A percentile compares a stretch with the other conserved stretches of the same genome.
These are phyloP conservation scores for Patiria pectinifera DNA, from an alignment of 53 echinoderm and acorn worm genomes.

Conservation along the genomic window DNA sequence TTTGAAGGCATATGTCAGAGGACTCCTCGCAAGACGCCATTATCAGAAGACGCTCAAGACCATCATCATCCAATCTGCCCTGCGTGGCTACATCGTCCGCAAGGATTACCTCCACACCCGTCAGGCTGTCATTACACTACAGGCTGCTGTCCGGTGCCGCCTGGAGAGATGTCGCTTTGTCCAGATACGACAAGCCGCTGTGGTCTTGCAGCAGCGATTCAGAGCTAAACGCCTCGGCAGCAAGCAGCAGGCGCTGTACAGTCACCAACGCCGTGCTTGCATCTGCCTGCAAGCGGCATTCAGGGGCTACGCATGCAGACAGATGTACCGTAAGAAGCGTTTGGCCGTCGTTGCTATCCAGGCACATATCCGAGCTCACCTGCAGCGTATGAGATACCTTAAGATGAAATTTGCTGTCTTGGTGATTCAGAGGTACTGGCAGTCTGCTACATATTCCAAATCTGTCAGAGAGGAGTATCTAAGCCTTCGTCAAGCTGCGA, in stretches of 20 bases:
- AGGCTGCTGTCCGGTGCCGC: conserved; percentile 73
- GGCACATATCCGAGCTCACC: conserved; percentile 55
- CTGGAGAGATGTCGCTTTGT: conserved; percentile 55
- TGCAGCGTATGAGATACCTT: conserved; percentile 40
- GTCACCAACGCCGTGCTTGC: conserved; percentile 52
- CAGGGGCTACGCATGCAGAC: conserved; percentile 51
- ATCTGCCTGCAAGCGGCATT: conserved; percentile 70
- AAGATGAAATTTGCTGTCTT: conserved; percentile 50
- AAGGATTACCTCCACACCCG: conserved; percentile 35
- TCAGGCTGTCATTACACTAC: conserved; percentile 71
- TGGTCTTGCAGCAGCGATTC: conserved; percentile 65
- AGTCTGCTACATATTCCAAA: conserved; percentile 25
- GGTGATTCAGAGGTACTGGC: conserved; percentile 65
- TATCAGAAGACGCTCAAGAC: conserved; percentile 46
- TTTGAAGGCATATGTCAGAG: conserved; percentile 54
- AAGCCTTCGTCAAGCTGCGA: conserved; percentile 36
- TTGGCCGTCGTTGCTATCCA: conserved; percentile 57
- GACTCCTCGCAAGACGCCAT: conserved; percentile 40
- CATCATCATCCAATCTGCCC: conserved; percentile 49
- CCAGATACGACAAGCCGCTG: conserved; percentile 36
- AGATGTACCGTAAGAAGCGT: conserved; percentile 33
- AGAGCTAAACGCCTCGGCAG: conserved; percentile 45
- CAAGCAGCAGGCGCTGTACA: conserved; percentile 19
- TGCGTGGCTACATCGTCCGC: conserved; percentile 67
- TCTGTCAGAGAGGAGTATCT: conserved; percentile 37